phyloP scores from a whole-genome alignment of 1,140 invertebrate genomes.

The Leptinotarsa lineolata region DNA sequence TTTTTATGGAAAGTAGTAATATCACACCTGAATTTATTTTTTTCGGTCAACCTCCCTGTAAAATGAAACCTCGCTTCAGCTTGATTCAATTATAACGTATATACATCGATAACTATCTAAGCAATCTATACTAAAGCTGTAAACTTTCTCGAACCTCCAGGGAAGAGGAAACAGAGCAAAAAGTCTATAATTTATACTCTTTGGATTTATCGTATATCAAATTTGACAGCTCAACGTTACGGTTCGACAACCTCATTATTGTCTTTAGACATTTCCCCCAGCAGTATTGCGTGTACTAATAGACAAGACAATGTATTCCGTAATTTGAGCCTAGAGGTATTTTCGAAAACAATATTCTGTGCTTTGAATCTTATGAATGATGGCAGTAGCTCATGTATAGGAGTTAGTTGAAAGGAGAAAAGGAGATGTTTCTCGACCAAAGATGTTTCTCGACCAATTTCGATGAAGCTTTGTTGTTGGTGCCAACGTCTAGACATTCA shows the following conservation, averaged over 20 bases:
- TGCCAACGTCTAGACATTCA: too few relatives aligned
- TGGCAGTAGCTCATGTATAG: too few relatives aligned
- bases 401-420: too few relatives aligned
- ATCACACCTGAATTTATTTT: too few relatives aligned
- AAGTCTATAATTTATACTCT: conserved; percentile 1
- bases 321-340: neutral
- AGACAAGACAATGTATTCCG: conserved; percentile 5
- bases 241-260: conserved; percentile 10
- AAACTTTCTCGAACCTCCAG: conserved; percentile 1
- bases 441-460: too few relatives aligned
- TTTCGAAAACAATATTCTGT: neutral
- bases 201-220: conserved; percentile 15
- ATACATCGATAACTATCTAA: conserved; percentile 1
- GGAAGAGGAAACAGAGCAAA: conserved; percentile 4
- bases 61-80: neutral
- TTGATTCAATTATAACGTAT: neutral
- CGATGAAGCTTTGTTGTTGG: too few relatives aligned
- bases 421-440: too few relatives aligned
- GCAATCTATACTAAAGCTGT: conserved; percentile 6
- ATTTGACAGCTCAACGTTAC: conserved; percentile 14
- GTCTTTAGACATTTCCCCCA: neutral
- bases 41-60: neutral
- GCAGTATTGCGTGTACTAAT: conserved; percentile 1
- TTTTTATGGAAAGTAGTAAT: too few relatives aligned
- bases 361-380: too few relatives aligned